Evolutionary conservation across 2,888 invertebrate genomes (phyloP).

Genomic region (Druceiella hillmani): DNA sequence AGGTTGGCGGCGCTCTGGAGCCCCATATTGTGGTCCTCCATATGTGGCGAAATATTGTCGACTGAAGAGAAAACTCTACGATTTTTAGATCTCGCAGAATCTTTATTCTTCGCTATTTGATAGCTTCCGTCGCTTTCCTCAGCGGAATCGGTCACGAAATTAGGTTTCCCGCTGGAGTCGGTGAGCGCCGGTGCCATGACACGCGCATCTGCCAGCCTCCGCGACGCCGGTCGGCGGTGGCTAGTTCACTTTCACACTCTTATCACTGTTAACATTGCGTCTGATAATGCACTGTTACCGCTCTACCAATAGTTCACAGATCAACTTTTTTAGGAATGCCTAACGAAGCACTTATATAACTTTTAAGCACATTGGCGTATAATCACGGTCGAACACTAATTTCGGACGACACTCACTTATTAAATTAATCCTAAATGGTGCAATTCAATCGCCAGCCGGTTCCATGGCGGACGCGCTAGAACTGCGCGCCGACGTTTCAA

Average conservation of each 20-base stretch:
- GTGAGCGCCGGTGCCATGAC: constrained; percentile 94
- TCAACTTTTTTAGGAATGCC: too few species aligned
- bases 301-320: too few species aligned
- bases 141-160: constrained; percentile 38
- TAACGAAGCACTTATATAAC: too few species aligned
- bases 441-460: constrained; percentile 39
- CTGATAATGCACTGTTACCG: too few species aligned
- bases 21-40: constrained; percentile 56
- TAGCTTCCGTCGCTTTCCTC: constrained; percentile 34
- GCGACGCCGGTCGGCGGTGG: constrained; percentile 39
- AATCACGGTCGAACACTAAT: too few species aligned
- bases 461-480: constrained; percentile 29
- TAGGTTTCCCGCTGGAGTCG: constrained; percentile 61
- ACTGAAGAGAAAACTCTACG: constrained; percentile 45
- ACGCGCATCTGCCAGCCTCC: constrained; percentile 58
- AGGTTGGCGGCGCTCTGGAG: constrained; percentile 52
- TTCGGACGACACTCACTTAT: too few species aligned
- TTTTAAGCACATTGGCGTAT: too few species aligned
- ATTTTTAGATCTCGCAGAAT: background rate
- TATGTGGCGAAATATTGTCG: constrained; percentile 50
- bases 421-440: too few species aligned
- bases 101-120: background rate
- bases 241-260: too few species aligned
- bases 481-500: constrained; percentile 5
- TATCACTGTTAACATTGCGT: too few species aligned